Evolutionary conservation across 2,797 vertebrate genomes (phyloP).

Genomic region (Cyprinodon diabolis): DNA sequence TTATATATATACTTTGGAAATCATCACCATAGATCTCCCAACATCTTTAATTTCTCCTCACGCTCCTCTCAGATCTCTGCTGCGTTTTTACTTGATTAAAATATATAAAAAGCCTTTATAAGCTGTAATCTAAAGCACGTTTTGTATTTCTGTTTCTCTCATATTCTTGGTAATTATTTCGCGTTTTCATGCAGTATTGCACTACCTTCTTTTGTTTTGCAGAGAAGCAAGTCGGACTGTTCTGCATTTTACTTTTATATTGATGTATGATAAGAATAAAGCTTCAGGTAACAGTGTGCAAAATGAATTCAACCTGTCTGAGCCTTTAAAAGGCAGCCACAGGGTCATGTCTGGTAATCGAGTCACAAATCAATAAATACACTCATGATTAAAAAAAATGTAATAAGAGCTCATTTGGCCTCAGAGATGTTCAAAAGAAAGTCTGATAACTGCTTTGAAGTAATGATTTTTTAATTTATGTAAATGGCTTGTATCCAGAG

Average conservation of each 20-base stretch:
- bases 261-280: neutral
- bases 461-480: neutral
- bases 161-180: neutral
- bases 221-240: neutral
- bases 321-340: neutral
- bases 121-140: neutral
- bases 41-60: neutral
- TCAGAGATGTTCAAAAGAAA: neutral
- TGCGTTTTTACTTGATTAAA: neutral
- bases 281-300: neutral
- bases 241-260: too few species aligned
- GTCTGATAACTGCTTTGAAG: constrained; percentile 2
- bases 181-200: neutral
- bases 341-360: neutral
- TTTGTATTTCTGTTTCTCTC: neutral
- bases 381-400: neutral
- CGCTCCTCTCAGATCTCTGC: neutral
- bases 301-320: neutral
- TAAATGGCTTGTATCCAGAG: neutral
- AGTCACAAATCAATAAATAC: neutral
- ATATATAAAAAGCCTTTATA: neutral
- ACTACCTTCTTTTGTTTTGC: neutral
- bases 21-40: neutral
- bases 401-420: neutral
- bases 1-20: neutral